Percentiles rank a stretch among this genome's conserved stretches.
phyloP scores from a whole-genome alignment of 2,888 invertebrate species.

The Rugalucina vietnamica region DNA sequence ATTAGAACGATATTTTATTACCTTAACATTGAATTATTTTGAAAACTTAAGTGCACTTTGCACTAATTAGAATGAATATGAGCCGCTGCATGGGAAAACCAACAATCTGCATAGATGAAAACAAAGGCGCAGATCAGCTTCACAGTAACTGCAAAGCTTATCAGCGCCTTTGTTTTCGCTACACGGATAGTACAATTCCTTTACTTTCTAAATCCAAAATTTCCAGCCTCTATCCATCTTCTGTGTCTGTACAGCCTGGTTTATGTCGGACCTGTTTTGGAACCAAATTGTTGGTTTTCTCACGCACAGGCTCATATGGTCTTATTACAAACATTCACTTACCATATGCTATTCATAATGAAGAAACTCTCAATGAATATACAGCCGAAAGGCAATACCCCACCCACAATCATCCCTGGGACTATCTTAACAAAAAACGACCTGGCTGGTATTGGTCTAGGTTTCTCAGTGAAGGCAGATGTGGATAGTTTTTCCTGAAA shows the following conservation, averaged over 20 bases:
- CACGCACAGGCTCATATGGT: too few species aligned
- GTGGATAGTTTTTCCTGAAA: neutral
- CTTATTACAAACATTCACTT: constrained; percentile 74
- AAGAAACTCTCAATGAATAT: constrained; percentile 99
- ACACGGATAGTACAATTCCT: neutral
- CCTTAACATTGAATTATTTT: too few species aligned
- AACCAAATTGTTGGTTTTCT: neutral
- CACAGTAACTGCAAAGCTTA: too few species aligned
- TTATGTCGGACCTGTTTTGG: neutral
- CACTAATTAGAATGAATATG: too few species aligned
- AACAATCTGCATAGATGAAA: too few species aligned
- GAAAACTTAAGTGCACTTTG: too few species aligned
- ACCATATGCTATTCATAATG: constrained; percentile 99
- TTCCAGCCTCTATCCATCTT: neutral
- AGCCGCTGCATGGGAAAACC: too few species aligned
- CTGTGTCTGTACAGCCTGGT: neutral
- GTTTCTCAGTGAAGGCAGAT: neutral
- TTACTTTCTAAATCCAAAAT: neutral
- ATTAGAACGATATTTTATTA: too few species aligned
- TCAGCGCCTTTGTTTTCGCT: too few species aligned
- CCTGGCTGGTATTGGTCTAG: neutral
- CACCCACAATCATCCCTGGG: constrained; percentile 91
- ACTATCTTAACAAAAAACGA: neutral
- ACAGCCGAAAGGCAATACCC: constrained; percentile 98
- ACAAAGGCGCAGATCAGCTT: too few species aligned